Evolutionary conservation across 2,888 invertebrate genomes (phyloP).

Genomic region (Hoplodrina ambigua): DNA sequence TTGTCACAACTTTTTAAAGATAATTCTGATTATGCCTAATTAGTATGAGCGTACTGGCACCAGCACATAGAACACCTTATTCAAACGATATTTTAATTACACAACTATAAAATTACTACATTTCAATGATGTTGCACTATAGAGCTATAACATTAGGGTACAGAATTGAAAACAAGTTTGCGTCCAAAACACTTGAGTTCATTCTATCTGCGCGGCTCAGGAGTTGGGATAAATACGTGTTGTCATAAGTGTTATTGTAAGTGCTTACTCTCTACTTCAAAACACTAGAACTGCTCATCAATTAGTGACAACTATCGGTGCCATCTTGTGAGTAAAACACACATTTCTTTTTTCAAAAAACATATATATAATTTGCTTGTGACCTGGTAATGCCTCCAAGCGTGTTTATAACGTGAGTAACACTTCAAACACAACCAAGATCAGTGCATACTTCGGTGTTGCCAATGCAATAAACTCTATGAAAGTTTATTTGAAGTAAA

Average conservation of each 20-base stretch:
- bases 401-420: background rate
- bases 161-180: background rate
- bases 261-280: slow-evolving; percentile 37
- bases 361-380: background rate
- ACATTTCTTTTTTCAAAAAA: background rate
- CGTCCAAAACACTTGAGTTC: background rate
- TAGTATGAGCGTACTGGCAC: too few relatives aligned
- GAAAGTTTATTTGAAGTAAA: background rate
- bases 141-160: too few relatives aligned
- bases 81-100: too few relatives aligned
- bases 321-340: slow-evolving; percentile 2
- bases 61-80: too few relatives aligned
- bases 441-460: slow-evolving; percentile 43
- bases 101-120: too few relatives aligned
- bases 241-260: slow-evolving; percentile 15
- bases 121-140: too few relatives aligned
- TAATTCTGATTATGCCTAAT: too few relatives aligned
- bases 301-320: slow-evolving; percentile 44
- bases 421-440: slow-evolving; percentile 9
- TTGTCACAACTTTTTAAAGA: background rate
- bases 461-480: slow-evolving; percentile 1
- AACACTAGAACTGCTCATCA: background rate
- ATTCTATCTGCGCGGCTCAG: slow-evolving; percentile 9
- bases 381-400: background rate
- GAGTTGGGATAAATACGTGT: slow-evolving; percentile 24